phyloP scores from a whole-genome alignment of 2,113 vertebrate genomes.

The Corvus moneduloides region DNA sequence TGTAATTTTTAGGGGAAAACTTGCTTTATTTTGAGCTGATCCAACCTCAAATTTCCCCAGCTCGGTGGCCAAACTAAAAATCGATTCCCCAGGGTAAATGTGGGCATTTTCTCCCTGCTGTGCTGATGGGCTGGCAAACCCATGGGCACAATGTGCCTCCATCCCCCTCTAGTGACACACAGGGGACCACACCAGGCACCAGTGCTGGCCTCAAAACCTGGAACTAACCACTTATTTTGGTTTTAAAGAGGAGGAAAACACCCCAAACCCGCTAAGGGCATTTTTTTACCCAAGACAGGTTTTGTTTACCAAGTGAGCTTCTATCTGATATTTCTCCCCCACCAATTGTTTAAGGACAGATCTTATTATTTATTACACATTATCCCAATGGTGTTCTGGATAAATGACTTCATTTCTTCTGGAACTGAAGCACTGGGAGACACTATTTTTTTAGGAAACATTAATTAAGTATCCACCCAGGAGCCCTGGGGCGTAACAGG shows the following conservation, averaged over 20 bases:
- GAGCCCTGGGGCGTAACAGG: background rate
- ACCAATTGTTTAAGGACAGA: background rate
- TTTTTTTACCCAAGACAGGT: background rate
- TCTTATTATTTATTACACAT: background rate
- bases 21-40: background rate
- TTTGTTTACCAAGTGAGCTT: background rate
- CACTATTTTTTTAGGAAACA: background rate
- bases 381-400: background rate
- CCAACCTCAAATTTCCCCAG: background rate
- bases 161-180: constrained; percentile 19
- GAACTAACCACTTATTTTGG: background rate
- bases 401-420: background rate
- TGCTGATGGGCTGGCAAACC: background rate
- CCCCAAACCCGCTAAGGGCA: background rate
- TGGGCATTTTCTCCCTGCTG: background rate
- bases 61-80: background rate
- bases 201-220: background rate
- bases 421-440: background rate
- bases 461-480: background rate
- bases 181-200: background rate
- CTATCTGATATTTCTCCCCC: background rate
- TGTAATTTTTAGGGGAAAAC: background rate
- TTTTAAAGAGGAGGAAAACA: background rate
- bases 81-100: background rate
- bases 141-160: background rate